A percentile compares a stretch with the other conserved stretches of the same genome.
These are phyloP conservation scores for Nephrotoma flavescens DNA, from an alignment of 2,888 invertebrate genomes.

Conservation along the genomic window DNA sequence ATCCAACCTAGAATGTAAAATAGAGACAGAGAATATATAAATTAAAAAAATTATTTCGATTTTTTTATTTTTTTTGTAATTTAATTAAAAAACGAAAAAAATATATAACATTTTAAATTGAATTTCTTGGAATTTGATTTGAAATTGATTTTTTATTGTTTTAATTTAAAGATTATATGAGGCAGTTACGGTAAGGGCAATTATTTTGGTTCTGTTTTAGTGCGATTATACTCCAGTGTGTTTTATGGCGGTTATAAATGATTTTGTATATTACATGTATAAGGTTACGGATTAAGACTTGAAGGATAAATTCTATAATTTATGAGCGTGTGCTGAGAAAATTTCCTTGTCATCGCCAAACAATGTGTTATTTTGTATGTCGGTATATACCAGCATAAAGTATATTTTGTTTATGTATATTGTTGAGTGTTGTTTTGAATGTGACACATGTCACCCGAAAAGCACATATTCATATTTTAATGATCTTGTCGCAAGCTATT, in stretches of 20 bases:
- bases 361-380: background rate
- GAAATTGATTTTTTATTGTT: background rate
- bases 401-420: background rate
- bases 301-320: background rate
- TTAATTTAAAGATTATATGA: background rate
- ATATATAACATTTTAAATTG: background rate
- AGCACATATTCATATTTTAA: background rate
- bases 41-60: background rate
- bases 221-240: background rate
- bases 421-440: too few relatives aligned
- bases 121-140: background rate
- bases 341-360: background rate
- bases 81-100: background rate
- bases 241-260: background rate
- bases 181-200: background rate
- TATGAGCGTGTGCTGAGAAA: background rate
- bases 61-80: constrained; percentile 1
- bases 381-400: background rate
- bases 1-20: constrained; percentile 54
- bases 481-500: background rate
- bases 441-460: background rate
- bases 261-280: background rate
- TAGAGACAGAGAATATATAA: background rate
- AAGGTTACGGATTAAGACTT: background rate
- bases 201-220: background rate